Base-by-base conservation (phyloP, 2,888 invertebrate genomes). In the Napeogenes inachia region DNA sequence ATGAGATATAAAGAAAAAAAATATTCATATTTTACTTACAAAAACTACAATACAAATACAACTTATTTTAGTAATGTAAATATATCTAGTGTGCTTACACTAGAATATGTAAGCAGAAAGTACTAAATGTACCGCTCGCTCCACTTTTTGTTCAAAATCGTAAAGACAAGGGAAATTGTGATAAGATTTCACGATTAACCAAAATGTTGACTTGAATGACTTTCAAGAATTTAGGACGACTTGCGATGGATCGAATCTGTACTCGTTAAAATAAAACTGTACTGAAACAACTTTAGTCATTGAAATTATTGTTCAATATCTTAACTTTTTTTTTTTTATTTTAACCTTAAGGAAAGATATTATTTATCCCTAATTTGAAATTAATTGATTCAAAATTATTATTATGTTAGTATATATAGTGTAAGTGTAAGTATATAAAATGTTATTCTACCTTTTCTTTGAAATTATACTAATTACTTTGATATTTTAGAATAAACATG, bases 111-210 rank as follows among this genome's bases (percentile, higher is more conserved):
- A 32, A 38, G 56, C 61, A 60, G 60, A 62, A 66, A 66, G 59
- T 55, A 53, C 56, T 50, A 57, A 56, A 53, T 54, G 54, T 66
- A 66, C 66, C 66, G 64, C 64, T 64, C 57, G 66, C 32, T 66
- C 66, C 59, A 62, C 61, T 62, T 64, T 66, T 56, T 30, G 13
- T 57, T 63, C 63, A 66, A 64, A 60, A 57, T 61, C 59, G 46
- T 60, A 59, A 62, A 64, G 54, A 57, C 61, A 13, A 55, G 53
- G 35, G 50, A 50, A 50, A 12, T 47, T 54, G 59, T 56, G 61
- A 66, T 62, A 58, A 58, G 35, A 64, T 61, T 63, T 30, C 55
- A 21, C 47, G 61, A 66, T 61, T 61, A 60, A 38, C 45, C 54
- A 60, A 50, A 50, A 50, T 21, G 13, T 50, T 13, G 50, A 21